These are phyloP conservation scores for Condylura cristata DNA, from an alignment of 2,113 vertebrate species.

Conservation along the genomic window DNA sequence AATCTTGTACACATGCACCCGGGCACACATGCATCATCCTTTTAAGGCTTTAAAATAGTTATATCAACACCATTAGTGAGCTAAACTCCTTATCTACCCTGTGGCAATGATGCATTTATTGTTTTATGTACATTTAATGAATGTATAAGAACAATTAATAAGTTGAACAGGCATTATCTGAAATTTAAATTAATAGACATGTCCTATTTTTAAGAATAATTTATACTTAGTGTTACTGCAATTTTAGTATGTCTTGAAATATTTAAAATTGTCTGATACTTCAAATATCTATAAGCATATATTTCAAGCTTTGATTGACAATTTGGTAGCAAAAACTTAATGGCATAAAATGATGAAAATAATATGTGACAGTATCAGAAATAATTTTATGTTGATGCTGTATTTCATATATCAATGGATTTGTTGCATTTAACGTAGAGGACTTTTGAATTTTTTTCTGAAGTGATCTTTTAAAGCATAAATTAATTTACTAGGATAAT, in stretches of 20 bases:
- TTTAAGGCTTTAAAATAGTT: background rate
- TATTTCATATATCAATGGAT: background rate
- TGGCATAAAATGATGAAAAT: background rate
- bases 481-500: constrained; percentile 10
- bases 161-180: constrained; percentile 72
- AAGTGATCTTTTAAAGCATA: constrained; percentile 37
- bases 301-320: background rate
- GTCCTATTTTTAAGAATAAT: constrained; percentile 76
- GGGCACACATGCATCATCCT: background rate
- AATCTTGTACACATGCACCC: background rate
- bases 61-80: background rate
- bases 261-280: constrained; percentile 61
- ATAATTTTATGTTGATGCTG: background rate
- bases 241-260: constrained; percentile 51
- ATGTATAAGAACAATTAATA: constrained; percentile 65
- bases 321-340: background rate
- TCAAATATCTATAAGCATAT: background rate
- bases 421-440: background rate
- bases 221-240: constrained; percentile 73
- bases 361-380: background rate
- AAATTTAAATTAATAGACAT: constrained; percentile 80
- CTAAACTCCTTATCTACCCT: constrained; percentile 37
- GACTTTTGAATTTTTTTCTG: background rate
- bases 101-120: constrained; percentile 63
- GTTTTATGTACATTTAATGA: constrained; percentile 64